Evolutionary conservation across 1,140 invertebrate species (phyloP).

Genomic region (Leptinotarsa lineolata): DNA sequence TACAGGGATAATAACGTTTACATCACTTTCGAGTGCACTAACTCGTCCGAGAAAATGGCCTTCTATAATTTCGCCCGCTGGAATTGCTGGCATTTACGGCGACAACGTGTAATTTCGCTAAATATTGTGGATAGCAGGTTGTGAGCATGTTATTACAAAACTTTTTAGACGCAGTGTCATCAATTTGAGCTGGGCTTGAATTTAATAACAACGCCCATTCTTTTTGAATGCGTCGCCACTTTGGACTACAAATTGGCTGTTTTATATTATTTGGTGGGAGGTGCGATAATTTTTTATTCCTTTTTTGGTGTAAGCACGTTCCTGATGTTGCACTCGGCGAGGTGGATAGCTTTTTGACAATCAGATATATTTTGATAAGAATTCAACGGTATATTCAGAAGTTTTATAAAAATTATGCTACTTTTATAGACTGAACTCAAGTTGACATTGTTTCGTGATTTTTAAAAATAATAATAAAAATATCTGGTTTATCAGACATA

Average conservation of each 20-base stretch:
- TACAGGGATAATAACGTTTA: constrained; percentile 1
- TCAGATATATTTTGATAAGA: too few species aligned
- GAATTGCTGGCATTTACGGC: neutral
- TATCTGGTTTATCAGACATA: too few species aligned
- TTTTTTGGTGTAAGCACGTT: too few species aligned
- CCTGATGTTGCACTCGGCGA: too few species aligned
- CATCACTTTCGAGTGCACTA: constrained; percentile 5
- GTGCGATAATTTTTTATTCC: too few species aligned
- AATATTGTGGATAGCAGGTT: constrained; percentile 4
- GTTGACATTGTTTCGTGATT: too few species aligned
- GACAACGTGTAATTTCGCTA: constrained; percentile 6
- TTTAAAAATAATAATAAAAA: too few species aligned
- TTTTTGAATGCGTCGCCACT: constrained; percentile 1
- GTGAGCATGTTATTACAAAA: constrained; percentile 3
- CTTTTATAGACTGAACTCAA: too few species aligned
- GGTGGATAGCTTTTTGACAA: too few species aligned
- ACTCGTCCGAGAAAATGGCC: constrained; percentile 1
- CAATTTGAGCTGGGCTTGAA: constrained; percentile 5
- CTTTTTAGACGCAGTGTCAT: neutral
- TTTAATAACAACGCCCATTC: neutral
- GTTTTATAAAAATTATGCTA: too few species aligned
- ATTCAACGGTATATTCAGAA: too few species aligned
- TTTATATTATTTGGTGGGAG: too few species aligned
- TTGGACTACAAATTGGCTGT: neutral
- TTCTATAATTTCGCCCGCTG: neutral